Evolutionary conservation across 1,140 invertebrate genomes (phyloP).

Genomic region (Cydia pomonella): DNA sequence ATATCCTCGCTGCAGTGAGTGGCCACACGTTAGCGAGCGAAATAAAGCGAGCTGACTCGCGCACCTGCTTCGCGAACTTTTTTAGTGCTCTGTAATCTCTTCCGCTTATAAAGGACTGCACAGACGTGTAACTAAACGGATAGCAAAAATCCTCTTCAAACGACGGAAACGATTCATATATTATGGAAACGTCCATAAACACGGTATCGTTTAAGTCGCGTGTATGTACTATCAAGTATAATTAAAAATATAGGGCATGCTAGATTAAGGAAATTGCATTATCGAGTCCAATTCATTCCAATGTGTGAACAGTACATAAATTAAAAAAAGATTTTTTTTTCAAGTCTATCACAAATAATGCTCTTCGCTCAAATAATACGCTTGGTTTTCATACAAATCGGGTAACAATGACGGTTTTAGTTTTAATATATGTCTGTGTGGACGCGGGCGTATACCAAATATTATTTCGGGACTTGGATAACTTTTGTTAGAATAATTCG

Average conservation of each 20-base stretch:
- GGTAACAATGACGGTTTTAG: not conserved
- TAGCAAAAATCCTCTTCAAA: not conserved
- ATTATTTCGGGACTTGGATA: conserved; percentile 27
- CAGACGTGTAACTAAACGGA: not conserved
- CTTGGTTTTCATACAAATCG: not conserved
- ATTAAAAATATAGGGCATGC: too few species aligned
- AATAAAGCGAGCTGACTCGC: not conserved
- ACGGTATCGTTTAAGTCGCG: too few species aligned
- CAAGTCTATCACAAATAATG: too few species aligned
- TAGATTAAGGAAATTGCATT: too few species aligned
- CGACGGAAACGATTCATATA: too few species aligned
- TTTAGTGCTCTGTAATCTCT: conserved; percentile 3
- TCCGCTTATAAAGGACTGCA: not conserved
- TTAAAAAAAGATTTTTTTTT: too few species aligned
- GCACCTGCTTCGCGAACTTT: not conserved
- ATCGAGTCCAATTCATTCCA: too few species aligned
- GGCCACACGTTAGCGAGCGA: not conserved
- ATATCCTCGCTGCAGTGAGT: not conserved
- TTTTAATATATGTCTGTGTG: not conserved
- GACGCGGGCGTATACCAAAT: not conserved
- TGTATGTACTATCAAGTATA: too few species aligned
- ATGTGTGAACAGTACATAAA: too few species aligned
- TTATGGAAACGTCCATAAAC: too few species aligned
- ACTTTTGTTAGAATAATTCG: conserved; percentile 33
- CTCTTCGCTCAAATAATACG: not conserved